A percentile compares a stretch with the other conserved stretches of the same genome.
phyloP scores from a whole-genome alignment of 2,888 invertebrate genomes.

The Anthoptus insignis region DNA sequence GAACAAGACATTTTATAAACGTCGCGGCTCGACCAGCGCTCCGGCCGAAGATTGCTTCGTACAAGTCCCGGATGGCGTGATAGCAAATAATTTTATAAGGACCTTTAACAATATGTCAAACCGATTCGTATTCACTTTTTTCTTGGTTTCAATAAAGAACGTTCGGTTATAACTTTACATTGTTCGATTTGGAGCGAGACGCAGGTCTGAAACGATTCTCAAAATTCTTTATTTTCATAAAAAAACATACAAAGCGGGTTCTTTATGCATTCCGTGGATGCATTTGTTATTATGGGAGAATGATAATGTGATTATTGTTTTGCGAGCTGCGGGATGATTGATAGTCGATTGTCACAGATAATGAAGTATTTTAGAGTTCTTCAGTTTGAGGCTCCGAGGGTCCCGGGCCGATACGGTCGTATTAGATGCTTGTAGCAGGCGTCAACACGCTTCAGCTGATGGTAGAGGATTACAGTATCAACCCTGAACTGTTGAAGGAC shows the following conservation, averaged over 20 bases:
- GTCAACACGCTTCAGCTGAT: no score
- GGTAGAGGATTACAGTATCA: no score
- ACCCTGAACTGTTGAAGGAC: no score
- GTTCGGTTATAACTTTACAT: conserved; percentile 83
- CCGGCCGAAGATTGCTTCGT: conserved; percentile 71
- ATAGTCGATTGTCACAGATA: conserved; percentile 81
- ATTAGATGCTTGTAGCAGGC: conserved; percentile 19
- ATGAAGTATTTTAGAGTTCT: conserved; percentile 75
- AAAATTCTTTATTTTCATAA: conserved; percentile 66
- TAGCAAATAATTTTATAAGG: conserved; percentile 86
- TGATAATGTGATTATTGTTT: conserved; percentile 87
- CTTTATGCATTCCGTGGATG: conserved; percentile 81
- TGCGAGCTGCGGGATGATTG: conserved; percentile 80
- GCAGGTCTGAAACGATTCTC: conserved; percentile 75
- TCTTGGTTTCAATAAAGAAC: conserved; percentile 83
- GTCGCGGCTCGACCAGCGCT: conserved; percentile 58
- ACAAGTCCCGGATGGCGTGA: conserved; percentile 79
- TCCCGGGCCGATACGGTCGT: conserved; percentile 47
- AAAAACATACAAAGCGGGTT: conserved; percentile 73
- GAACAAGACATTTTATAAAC: conserved; percentile 61
- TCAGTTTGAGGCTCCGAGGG: conserved; percentile 63
- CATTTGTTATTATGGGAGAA: conserved; percentile 85
- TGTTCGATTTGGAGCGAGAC: conserved; percentile 77
- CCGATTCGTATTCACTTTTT: conserved; percentile 70
- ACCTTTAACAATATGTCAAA: conserved; percentile 84